Conservation (phyloP, 2,888 invertebrate genomes). For the Trachelus troglodyta region DNA sequence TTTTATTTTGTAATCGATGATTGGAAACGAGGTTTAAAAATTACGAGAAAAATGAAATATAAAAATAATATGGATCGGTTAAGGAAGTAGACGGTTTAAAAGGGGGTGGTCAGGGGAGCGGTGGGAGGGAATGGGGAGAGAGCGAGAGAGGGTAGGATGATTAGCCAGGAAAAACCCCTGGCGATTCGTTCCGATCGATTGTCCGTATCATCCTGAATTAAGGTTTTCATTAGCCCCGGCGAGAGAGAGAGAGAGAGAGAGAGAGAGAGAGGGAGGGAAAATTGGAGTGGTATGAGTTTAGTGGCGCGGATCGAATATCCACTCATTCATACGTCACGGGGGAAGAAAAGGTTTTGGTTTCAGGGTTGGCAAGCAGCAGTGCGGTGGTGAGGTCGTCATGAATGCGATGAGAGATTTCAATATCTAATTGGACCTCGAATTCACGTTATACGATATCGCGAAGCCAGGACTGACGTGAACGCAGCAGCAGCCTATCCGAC, state of each 20-base stretch:
- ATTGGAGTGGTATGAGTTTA: background rate
- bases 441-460: background rate
- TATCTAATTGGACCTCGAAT: constrained; percentile 5
- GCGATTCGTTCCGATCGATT: constrained; percentile 49
- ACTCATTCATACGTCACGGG: background rate
- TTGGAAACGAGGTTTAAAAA: too few relatives aligned
- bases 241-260: constrained; percentile 7
- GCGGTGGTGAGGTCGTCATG: background rate
- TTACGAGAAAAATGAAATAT: too few relatives aligned
- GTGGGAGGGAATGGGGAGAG: too few relatives aligned
- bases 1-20: too few relatives aligned
- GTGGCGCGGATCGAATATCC: too few relatives aligned
- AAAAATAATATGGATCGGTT: too few relatives aligned
- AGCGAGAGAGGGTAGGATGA: constrained; percentile 13
- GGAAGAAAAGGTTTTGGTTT: constrained; percentile 1
- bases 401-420: constrained; percentile 2
- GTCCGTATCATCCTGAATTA: constrained; percentile 51
- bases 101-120: too few relatives aligned
- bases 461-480: background rate
- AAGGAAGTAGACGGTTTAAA: too few relatives aligned
- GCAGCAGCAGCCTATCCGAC: too few relatives aligned
- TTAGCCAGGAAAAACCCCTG: constrained; percentile 51
- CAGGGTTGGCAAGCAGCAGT: background rate
- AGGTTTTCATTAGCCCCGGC: constrained; percentile 55
- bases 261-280: background rate